phyloP scores from a whole-genome alignment of 2,797 vertebrate species.

The Petrocephalus schoutedeni region DNA sequence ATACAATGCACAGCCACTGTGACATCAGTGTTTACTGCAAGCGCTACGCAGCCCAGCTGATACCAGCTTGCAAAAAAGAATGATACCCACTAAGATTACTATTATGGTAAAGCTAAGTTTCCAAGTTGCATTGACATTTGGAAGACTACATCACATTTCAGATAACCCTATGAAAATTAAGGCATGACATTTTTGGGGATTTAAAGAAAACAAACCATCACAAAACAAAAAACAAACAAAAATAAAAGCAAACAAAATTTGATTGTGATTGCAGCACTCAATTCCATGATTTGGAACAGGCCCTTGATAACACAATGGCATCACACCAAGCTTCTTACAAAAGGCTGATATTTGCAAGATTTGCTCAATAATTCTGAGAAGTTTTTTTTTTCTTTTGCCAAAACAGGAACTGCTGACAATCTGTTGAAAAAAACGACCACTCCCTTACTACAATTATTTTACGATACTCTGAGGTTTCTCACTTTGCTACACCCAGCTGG shows the following conservation, averaged over 20 bases:
- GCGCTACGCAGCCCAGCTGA: not conserved
- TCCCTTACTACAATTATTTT: not conserved
- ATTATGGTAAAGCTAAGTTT: not conserved
- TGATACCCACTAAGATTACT: not conserved
- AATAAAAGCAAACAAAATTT: not conserved
- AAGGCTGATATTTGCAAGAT: constrained; percentile 1
- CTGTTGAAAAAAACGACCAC: constrained; percentile 2
- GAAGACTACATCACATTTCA: not conserved
- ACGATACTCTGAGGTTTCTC: constrained; percentile 3
- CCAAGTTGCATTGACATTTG: not conserved
- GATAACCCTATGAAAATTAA: not conserved
- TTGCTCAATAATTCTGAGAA: not conserved
- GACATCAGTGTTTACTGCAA: not conserved
- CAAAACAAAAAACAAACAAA: not conserved
- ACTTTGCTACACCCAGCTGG: constrained; percentile 1
- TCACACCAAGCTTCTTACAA: not conserved
- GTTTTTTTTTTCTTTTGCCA: not conserved
- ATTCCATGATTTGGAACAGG: not conserved
- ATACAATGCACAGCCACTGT: not conserved
- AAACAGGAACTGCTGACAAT: constrained; percentile 7
- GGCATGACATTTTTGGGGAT: not conserved
- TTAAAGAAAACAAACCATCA: too few species aligned
- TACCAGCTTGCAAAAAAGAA: not conserved
- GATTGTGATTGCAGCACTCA: not conserved
- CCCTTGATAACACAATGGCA: not conserved